A percentile compares a stretch with the other conserved stretches of the same genome.
These are phyloP conservation scores for Hypomecis atomaria DNA, from an alignment of 2,888 invertebrate species.

Conservation along the genomic window DNA sequence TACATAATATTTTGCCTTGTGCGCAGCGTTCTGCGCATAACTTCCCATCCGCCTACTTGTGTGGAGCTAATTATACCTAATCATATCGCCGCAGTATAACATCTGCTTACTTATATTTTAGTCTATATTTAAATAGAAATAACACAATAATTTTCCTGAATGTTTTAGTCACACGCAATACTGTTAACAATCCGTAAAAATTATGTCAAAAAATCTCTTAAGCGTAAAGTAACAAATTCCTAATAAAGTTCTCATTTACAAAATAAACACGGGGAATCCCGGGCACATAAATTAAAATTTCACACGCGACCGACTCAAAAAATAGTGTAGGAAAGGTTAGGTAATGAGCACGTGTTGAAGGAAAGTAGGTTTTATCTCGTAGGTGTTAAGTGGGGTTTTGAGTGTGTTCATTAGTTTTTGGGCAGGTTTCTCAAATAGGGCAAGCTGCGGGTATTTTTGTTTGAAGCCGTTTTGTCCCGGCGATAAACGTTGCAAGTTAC, in stretches of 20 bases:
- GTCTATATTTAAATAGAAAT: too few relatives aligned
- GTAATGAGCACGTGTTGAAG: conserved; percentile 21
- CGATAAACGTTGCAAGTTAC: conserved; percentile 39
- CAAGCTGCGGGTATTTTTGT: conserved; percentile 36
- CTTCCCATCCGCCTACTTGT: too few relatives aligned
- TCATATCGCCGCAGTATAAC: too few relatives aligned
- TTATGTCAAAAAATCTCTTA: conserved; percentile 4
- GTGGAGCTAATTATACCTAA: too few relatives aligned
- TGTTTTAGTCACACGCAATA: background rate
- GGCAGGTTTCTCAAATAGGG: conserved; percentile 30
- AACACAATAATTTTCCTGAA: too few relatives aligned
- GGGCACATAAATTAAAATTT: conserved; percentile 36
- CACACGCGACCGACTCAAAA: conserved; percentile 27
- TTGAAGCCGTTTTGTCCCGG: conserved; percentile 23
- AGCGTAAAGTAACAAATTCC: conserved; percentile 7
- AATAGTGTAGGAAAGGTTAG: conserved; percentile 26
- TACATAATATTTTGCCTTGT: too few relatives aligned
- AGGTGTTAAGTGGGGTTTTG: conserved; percentile 31
- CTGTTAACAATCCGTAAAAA: background rate
- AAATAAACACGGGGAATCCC: conserved; percentile 18
- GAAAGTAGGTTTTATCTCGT: conserved; percentile 29
- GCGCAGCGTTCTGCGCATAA: too few relatives aligned
- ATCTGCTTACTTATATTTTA: too few relatives aligned
- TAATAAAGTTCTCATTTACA: conserved; percentile 20
- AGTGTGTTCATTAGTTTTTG: conserved; percentile 25